phyloP scores from a whole-genome alignment of 1,140 invertebrate species.

The Pomacea maculata region DNA sequence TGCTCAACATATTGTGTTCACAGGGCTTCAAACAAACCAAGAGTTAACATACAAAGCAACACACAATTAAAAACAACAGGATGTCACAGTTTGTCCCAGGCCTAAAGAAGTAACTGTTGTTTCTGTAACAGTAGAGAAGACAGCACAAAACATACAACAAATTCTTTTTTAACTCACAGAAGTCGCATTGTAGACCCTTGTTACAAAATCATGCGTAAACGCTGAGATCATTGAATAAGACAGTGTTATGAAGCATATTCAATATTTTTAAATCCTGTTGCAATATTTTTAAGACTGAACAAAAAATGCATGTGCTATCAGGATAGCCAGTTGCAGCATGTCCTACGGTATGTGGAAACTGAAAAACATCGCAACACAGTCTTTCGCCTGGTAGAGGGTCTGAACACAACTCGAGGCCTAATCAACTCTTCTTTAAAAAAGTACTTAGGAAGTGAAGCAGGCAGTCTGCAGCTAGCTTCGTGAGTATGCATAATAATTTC shows the following conservation, averaged over 20 bases:
- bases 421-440: not conserved
- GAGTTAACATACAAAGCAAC: no score
- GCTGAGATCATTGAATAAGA: not conserved
- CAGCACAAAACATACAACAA: no score
- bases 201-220: not conserved
- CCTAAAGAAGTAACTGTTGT: no score
- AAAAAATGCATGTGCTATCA: not conserved
- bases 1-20: not conserved
- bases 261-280: not conserved
- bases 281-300: not conserved
- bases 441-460: not conserved
- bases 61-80: no score
- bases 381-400: constrained; percentile 10
- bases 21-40: not conserved
- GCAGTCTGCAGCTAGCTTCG: not conserved
- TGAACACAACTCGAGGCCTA: constrained; percentile 10
- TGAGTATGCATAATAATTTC: not conserved
- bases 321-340: constrained; percentile 29
- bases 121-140: no score
- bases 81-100: no score
- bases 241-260: not conserved
- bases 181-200: no score
- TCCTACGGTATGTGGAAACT: constrained; percentile 39
- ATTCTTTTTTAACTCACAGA: no score
- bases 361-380: constrained; percentile 38